Percentiles rank a stretch among this genome's conserved stretches.
Evolutionary conservation across 2,113 vertebrate genomes (phyloP).

Genomic region (Equus quagga): DNA sequence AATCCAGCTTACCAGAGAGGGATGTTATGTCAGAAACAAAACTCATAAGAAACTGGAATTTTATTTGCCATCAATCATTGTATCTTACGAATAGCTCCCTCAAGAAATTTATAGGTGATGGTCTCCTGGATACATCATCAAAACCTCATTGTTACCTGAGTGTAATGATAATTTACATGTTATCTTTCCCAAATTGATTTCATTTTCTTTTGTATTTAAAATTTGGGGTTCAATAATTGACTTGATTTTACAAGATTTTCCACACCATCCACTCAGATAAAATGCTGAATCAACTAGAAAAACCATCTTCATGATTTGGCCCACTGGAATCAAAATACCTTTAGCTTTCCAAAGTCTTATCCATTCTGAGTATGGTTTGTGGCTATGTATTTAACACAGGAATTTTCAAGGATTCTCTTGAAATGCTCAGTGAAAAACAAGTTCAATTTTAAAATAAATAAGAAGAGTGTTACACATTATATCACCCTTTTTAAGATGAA

Average conservation of each 20-base stretch:
- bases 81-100: neutral
- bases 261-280: neutral
- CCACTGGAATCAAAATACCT: neutral
- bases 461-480: neutral
- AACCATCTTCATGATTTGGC: neutral
- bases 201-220: neutral
- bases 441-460: neutral
- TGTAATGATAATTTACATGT: neutral
- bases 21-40: neutral
- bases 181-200: neutral
- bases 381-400: neutral
- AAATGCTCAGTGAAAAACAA: neutral
- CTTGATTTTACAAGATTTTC: neutral
- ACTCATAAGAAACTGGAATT: neutral
- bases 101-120: neutral
- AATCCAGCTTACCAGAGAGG: neutral
- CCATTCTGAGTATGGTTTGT: neutral
- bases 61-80: neutral
- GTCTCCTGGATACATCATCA: neutral
- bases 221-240: neutral
- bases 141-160: neutral
- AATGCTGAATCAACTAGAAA: neutral
- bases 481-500: neutral
- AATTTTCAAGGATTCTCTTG: neutral
- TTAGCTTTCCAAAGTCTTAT: neutral